A percentile compares a stretch with the other conserved stretches of the same genome.
Evolutionary conservation across 2,113 vertebrate genomes (phyloP).

Genomic region (Dipodomys ordii): DNA sequence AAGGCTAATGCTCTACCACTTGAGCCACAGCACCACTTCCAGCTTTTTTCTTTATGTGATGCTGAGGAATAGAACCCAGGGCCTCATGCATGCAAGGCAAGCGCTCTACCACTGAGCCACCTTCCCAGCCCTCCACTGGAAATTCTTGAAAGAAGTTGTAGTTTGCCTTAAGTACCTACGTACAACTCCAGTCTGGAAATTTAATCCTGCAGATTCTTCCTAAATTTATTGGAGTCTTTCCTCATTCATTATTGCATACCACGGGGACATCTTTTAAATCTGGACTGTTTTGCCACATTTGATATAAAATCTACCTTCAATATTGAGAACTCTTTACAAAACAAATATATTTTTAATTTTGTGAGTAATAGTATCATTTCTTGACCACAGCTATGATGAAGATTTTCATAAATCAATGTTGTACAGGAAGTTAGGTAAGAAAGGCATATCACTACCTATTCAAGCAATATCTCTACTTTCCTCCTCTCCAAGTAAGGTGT

Average conservation of each 20-base stretch:
- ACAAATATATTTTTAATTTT: neutral
- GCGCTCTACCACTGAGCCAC: no score
- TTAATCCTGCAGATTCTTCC: constrained; percentile 32
- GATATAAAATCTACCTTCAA: constrained; percentile 21
- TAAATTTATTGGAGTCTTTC: constrained; percentile 14
- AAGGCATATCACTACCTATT: neutral
- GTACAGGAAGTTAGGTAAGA: constrained; percentile 28
- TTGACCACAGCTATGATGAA: neutral
- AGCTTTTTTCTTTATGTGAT: no score
- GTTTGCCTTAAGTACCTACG: no score
- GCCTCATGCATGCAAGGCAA: no score
- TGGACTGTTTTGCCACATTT: constrained; percentile 19
- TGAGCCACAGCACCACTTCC: no score
- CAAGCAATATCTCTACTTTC: neutral
- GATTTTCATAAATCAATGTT: neutral
- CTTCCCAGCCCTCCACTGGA: no score
- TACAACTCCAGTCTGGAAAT: constrained; percentile 5
- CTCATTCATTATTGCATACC: neutral
- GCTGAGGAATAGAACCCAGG: no score
- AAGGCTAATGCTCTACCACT: no score
- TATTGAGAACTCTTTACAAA: neutral
- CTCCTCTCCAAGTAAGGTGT: neutral
- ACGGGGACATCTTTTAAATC: neutral
- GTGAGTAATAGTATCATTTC: constrained; percentile 4
- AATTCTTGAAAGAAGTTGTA: no score